phyloP scores from a whole-genome alignment of 1,140 invertebrate genomes.

The Sarcophaga bullata region DNA sequence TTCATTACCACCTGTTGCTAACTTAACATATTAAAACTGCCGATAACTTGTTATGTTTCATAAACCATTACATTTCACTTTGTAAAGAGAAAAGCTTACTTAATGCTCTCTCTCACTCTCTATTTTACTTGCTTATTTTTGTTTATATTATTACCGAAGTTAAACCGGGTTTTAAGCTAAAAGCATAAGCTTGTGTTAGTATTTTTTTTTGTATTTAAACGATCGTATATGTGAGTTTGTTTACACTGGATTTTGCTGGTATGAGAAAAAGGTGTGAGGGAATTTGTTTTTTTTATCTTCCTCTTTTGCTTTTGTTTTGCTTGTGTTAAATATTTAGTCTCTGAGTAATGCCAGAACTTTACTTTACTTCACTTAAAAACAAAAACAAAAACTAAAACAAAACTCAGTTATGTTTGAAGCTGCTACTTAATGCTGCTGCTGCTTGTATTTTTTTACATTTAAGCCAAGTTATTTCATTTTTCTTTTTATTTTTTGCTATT shows the following conservation, averaged over 20 bases:
- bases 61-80: neutral
- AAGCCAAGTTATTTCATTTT: constrained; percentile 14
- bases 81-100: neutral
- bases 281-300: neutral
- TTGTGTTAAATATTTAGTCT: constrained; percentile 13
- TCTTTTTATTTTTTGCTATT: neutral
- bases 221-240: neutral
- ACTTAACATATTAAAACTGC: neutral
- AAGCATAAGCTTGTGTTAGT: too few relatives aligned
- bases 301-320: too few relatives aligned
- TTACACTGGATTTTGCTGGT: neutral
- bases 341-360: constrained; percentile 19
- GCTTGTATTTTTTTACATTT: neutral
- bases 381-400: neutral
- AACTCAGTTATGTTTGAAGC: neutral
- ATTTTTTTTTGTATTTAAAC: neutral
- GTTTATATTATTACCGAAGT: neutral
- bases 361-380: neutral
- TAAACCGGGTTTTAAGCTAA: constrained; percentile 6
- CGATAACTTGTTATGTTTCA: neutral
- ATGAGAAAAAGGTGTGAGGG: constrained; percentile 12
- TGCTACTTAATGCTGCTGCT: neutral
- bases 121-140: neutral
- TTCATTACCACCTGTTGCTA: constrained; percentile 7
- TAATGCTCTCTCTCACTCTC: neutral